Conservation (phyloP, 2,113 vertebrate genomes). For the Sinocyclocheilus rhinocerous region DNA sequence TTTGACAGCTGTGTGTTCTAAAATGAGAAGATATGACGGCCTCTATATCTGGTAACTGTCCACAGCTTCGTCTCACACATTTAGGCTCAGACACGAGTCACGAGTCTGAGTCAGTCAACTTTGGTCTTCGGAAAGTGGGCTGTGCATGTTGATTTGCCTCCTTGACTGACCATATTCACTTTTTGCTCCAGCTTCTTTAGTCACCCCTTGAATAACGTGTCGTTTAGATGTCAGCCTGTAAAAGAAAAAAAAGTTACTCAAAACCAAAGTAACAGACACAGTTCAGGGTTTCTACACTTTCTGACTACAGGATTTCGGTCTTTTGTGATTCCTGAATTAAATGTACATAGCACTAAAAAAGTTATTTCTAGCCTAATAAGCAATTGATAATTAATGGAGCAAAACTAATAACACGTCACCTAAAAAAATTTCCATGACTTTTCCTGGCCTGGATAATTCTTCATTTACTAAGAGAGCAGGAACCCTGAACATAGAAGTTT, state of each 20-base stretch:
- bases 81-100: conserved; percentile 23
- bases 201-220: background rate
- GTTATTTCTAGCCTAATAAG: background rate
- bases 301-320: background rate
- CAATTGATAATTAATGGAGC: background rate
- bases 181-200: background rate
- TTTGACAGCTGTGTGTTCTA: conserved; percentile 22
- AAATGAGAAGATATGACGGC: conserved; percentile 17
- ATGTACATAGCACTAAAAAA: background rate
- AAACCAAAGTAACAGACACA: too few relatives aligned
- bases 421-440: background rate
- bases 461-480: background rate
- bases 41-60: conserved; percentile 24
- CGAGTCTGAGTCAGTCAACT: conserved; percentile 6
- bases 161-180: conserved; percentile 15
- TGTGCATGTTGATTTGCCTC: background rate
- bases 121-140: background rate
- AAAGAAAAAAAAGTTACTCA: background rate
- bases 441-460: background rate
- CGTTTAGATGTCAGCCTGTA: background rate
- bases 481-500: background rate
- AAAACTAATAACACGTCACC: background rate
- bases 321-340: background rate
- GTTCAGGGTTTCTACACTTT: background rate
- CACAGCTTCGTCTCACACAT: conserved; percentile 9